Base-by-base conservation (phyloP, 1,140 invertebrate species). In the Drosophila sulfurigaster region DNA sequence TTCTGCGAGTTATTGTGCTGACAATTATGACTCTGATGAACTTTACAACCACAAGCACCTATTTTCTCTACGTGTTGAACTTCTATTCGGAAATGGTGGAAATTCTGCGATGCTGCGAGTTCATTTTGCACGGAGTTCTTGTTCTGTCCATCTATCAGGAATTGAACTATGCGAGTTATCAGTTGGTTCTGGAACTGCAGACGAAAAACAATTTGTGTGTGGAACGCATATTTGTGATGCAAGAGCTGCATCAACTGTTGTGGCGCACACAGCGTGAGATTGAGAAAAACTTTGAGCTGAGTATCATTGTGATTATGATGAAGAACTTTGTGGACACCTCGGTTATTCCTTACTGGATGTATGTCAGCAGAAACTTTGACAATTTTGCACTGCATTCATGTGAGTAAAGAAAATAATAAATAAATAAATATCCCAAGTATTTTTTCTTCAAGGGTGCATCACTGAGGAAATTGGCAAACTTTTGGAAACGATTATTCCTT, bases 71-170 rank as follows among this genome's bases (percentile, higher is more conserved):
- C 1, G 30, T 67, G 10, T 3, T 1, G 4, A 65, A 66, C 41
- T 68, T 73, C 16, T 77, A 73, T 10, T 77, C 70, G 10, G 58
- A 74, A 43, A 1, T 62, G 6, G 57, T 58, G 4, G n/a, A 73
- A 0, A 59, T 63, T n/a, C 5, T 73, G 32, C 56, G 69, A 5
- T 73, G 49, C 45, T 41, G 20, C 8, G 75, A 77, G 6, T 77
- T 73, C 15, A 16, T 57, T 15, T 16, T 77, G 8, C 57, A 73
- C 11, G 43, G 35, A 1, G 70, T 58, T 0, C 7, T 67, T 1
- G 57, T 73, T 0, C 13, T 77, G 28, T 45, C 35, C 13, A 30
- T 67, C 7, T 66, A 77, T 8, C 57, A 73, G 28, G 70, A 73
- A 15, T 10, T 77, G 8, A 6, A 45, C 2, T 32, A 45, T 0